A percentile compares a stretch with the other conserved stretches of the same genome.
phyloP scores from a whole-genome alignment of 2,113 vertebrate species.

The Nothobranchius kuhntae region DNA sequence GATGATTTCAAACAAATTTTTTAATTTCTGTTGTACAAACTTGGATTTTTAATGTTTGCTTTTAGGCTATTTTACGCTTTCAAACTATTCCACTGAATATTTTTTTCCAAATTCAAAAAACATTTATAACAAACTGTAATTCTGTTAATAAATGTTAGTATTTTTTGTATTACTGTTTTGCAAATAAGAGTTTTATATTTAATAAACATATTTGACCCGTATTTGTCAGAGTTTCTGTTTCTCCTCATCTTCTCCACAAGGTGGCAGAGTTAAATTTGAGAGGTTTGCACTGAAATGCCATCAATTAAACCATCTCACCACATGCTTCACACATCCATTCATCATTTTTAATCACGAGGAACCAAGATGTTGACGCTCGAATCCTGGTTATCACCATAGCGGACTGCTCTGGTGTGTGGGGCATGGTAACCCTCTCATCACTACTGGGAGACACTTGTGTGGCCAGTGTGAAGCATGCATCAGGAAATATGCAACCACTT shows the following conservation, averaged over 20 bases:
- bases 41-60: conserved; percentile 17
- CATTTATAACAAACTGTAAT: conserved; percentile 52
- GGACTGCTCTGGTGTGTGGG: conserved; percentile 11
- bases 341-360: conserved; percentile 23
- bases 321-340: conserved; percentile 1
- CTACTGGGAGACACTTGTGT: conserved; percentile 37
- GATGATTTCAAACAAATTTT: neutral
- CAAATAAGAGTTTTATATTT: conserved; percentile 70
- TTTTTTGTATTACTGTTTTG: conserved; percentile 69
- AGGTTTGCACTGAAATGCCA: conserved; percentile 4
- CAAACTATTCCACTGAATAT: conserved; percentile 17
- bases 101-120: conserved; percentile 46
- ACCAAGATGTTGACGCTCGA: conserved; percentile 23
- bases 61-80: conserved; percentile 4
- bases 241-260: conserved; percentile 42
- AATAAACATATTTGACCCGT: conserved; percentile 69
- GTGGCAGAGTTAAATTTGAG: conserved; percentile 55
- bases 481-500: conserved; percentile 33
- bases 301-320: neutral
- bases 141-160: conserved; percentile 42
- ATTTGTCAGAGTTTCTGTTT: neutral
- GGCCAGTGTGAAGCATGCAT: conserved; percentile 22
- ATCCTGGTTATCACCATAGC: conserved; percentile 35
- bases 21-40: conserved; percentile 14
- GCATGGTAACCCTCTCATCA: conserved; percentile 49